Percentiles rank a stretch among this genome's conserved stretches.
Conservation (phyloP, 2,888 invertebrate genomes). For the Tinea trinotella region DNA sequence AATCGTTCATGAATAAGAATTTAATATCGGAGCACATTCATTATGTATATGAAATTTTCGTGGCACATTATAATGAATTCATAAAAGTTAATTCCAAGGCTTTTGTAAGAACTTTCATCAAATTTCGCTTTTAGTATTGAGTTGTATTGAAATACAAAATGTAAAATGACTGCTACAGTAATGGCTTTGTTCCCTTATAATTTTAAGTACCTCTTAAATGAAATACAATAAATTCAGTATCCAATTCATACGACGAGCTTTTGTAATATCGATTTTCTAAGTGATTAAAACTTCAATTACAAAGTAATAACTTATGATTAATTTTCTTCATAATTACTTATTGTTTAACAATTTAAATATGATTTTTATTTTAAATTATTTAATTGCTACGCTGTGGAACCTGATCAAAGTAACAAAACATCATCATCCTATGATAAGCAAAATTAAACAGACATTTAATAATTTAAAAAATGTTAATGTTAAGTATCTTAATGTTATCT, state of each 20-base stretch:
- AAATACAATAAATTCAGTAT: background rate
- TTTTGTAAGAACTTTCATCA: constrained; percentile 1
- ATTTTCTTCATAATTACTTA: too few species aligned
- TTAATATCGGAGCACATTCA: background rate
- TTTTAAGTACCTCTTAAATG: background rate
- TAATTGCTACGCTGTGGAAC: too few species aligned
- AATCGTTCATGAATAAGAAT: background rate
- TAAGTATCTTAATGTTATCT: too few species aligned
- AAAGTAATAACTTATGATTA: too few species aligned
- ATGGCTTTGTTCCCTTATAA: background rate
- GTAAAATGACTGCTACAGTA: constrained; percentile 2
- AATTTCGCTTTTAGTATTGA: background rate
- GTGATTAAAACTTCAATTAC: constrained; percentile 1
- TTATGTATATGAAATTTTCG: background rate
- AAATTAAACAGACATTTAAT: too few species aligned
- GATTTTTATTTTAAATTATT: too few species aligned
- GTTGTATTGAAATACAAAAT: background rate
- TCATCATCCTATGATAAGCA: too few species aligned
- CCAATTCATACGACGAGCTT: background rate
- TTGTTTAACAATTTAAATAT: too few species aligned
- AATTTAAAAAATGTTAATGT: too few species aligned
- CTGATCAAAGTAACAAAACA: too few species aligned
- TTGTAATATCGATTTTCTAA: constrained; percentile 1
- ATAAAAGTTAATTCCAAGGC: background rate
- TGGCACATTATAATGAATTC: background rate